phyloP scores from a whole-genome alignment of 2,797 vertebrate genomes.

The Oophaga sylvatica region DNA sequence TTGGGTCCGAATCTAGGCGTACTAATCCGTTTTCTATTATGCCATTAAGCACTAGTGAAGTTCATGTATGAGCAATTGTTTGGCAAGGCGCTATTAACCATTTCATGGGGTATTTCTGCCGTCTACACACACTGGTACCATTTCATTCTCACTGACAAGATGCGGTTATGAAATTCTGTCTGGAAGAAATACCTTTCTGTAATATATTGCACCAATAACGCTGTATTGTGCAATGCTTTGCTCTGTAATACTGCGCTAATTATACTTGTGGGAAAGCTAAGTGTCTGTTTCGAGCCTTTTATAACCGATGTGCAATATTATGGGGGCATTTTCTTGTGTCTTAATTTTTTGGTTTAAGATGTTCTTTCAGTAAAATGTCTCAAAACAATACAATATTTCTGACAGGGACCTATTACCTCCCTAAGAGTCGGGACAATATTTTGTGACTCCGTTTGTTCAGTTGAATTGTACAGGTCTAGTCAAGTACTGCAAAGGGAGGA shows the following conservation, averaged over 20 bases:
- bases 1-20: neutral
- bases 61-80: neutral
- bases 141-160: conserved; percentile 4
- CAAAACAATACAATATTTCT: neutral
- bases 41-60: neutral
- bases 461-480: neutral
- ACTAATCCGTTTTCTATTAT: neutral
- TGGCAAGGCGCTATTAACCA: neutral
- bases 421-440: neutral
- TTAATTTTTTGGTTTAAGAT: conserved; percentile 22
- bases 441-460: neutral
- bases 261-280: conserved; percentile 37
- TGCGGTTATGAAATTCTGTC: conserved; percentile 38
- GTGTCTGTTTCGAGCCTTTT: conserved; percentile 16
- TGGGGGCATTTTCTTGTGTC: neutral
- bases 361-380: conserved; percentile 2
- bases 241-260: conserved; percentile 28
- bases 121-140: neutral
- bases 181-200: conserved; percentile 24
- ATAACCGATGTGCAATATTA: neutral
- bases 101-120: neutral
- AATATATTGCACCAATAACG: conserved; percentile 57
- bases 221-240: neutral
- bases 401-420: neutral
- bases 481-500: neutral